Base-by-base conservation (phyloP, 1,140 invertebrate species). In the Conus ventricosus region DNA sequence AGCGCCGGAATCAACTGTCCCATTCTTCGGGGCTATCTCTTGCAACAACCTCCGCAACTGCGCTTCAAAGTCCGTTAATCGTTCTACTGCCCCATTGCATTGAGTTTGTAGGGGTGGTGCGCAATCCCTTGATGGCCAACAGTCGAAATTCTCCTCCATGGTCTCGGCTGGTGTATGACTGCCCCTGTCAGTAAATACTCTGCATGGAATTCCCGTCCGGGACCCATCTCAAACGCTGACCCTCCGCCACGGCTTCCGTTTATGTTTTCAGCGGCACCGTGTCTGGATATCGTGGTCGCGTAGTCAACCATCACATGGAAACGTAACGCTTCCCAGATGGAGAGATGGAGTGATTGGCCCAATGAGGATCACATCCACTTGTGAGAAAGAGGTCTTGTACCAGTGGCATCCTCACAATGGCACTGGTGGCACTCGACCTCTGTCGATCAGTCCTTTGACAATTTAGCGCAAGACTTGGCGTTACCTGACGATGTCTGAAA, bases 31-130 rank as follows among this genome's bases (percentile, higher is more conserved):
- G 81, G 85, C 78, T 90, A n/a, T 85, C 39, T 91, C 88, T 23
- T 88, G 82, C n/a, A 90, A 93, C 94, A 76, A 92, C 39, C 87
- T 90, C 67, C 91, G 90, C 23, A 95, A 67, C 89, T 91, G 57
- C n/a, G 54, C 63, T 87, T 87, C 53, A 89, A 53, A 20, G 39
- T 76, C 76, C 88, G 51, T 89, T 76, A 76, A 76, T 8, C 71
- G 5, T 1, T 76, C 71, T 8, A 76, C 71, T 1, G 23, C 8
- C 17, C 89, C 80, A 27, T 88, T 90, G 75, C 60, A 86, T 71
- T 81, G 84, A 53, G 87, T 5, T 85, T 90, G 87, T 88, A 6
- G 57, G 84, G 10, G 89, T 88, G n/a, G 87, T 90, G 39, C 27
- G 71, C 8, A 90, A 54, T 51, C 87, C 85, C 23, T 84, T 84